Percentiles rank a stretch among this genome's conserved stretches.
Conservation (phyloP, 2,888 invertebrate genomes). For the Hyppa rectilinea region DNA sequence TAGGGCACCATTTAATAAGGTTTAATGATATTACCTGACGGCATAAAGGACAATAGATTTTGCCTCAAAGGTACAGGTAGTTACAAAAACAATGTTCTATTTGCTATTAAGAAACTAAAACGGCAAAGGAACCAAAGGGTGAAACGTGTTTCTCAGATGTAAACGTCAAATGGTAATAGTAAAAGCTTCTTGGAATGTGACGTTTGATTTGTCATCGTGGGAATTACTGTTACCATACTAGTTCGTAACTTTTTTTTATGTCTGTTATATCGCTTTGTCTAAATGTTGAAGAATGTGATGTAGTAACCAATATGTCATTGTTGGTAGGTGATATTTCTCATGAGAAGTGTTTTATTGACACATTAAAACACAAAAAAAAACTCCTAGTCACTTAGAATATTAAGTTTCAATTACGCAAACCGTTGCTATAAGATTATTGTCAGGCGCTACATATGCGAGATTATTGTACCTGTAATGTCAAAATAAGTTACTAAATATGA, state of each 20-base stretch:
- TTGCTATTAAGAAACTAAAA: slow-evolving; percentile 31
- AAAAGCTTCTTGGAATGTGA: slow-evolving; percentile 56
- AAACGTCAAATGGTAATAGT: slow-evolving; percentile 48
- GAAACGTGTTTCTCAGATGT: slow-evolving; percentile 27
- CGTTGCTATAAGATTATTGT: slow-evolving; percentile 48
- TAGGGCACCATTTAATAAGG: slow-evolving; percentile 41
- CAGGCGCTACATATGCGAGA: slow-evolving; percentile 44
- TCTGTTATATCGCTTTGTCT: slow-evolving; percentile 11
- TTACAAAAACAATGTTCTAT: slow-evolving; percentile 38
- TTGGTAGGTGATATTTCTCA: slow-evolving; percentile 12
- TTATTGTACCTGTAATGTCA: slow-evolving; percentile 9
- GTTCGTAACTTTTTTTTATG: slow-evolving; percentile 22
- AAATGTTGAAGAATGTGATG: slow-evolving; percentile 12
- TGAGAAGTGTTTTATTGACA: slow-evolving; percentile 8
- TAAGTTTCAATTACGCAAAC: slow-evolving; percentile 28
- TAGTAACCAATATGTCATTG: slow-evolving; percentile 20
- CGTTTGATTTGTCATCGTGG: slow-evolving; percentile 50
- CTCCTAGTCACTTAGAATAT: slow-evolving; percentile 19
- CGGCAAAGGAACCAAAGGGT: slow-evolving; percentile 31
- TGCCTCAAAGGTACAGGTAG: slow-evolving; percentile 59
- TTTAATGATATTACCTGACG: slow-evolving; percentile 58
- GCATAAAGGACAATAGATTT: slow-evolving; percentile 52
- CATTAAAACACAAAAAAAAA: neutral
- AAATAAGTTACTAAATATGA: slow-evolving; percentile 4
- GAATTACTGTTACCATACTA: slow-evolving; percentile 44